These are phyloP conservation scores for Anisognathus igniventris DNA, from an alignment of 2,797 vertebrate genomes.

Conservation along the genomic window DNA sequence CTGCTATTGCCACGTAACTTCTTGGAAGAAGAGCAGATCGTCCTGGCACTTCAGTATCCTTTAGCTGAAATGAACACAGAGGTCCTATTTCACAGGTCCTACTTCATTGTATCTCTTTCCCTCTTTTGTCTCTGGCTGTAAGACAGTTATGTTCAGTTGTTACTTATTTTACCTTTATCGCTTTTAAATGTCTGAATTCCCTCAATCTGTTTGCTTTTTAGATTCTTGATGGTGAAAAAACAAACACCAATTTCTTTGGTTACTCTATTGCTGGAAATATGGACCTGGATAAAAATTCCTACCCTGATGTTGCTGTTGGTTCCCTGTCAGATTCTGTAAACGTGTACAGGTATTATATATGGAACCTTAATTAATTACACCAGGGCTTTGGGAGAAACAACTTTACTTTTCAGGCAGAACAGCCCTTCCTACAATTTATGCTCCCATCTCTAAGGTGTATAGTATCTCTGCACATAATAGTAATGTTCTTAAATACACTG, in stretches of 20 bases:
- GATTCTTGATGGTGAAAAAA: constrained; percentile 84
- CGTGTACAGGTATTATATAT: constrained; percentile 82
- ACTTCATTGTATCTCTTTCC: background rate
- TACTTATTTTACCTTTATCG: background rate
- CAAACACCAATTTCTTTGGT: constrained; percentile 83
- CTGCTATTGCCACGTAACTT: background rate
- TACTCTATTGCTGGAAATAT: constrained; percentile 95
- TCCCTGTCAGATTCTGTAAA: constrained; percentile 90
- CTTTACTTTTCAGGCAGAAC: background rate
- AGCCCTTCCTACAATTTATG: background rate
- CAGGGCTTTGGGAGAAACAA: background rate
- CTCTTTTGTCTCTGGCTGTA: background rate
- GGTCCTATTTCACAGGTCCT: background rate
- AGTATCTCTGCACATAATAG: background rate
- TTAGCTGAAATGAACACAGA: background rate
- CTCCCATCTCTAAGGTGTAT: background rate
- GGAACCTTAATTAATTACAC: background rate
- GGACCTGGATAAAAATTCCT: constrained; percentile 94
- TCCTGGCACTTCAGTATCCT: background rate
- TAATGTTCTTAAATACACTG: background rate
- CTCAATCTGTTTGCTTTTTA: constrained; percentile 60
- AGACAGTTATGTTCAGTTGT: background rate
- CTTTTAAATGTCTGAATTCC: background rate
- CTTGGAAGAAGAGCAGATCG: background rate
- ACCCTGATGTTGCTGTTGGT: constrained; percentile 93